These are phyloP conservation scores for Ictalurus punctatus DNA, from an alignment of 2,113 vertebrate genomes.

Conservation along the genomic window DNA sequence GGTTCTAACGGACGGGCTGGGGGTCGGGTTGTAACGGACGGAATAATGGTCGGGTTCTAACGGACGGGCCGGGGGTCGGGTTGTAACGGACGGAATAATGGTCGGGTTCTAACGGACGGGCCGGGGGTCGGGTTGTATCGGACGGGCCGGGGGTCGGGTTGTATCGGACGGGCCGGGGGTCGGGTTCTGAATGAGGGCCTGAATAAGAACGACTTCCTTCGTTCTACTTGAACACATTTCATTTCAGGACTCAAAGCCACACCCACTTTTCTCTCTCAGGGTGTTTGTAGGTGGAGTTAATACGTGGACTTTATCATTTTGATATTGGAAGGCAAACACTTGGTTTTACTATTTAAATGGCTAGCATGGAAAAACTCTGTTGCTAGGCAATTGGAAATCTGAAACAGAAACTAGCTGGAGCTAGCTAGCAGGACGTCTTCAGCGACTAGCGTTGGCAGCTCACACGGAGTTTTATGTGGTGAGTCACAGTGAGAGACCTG, in stretches of 20 bases:
- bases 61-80: too few species aligned
- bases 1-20: background rate
- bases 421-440: background rate
- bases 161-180: background rate
- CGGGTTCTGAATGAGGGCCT: background rate
- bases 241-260: background rate
- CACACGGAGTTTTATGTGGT: background rate
- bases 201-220: background rate
- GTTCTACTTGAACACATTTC: background rate
- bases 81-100: background rate
- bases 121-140: too few species aligned
- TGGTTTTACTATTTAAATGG: background rate
- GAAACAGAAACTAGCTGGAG: background rate
- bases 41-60: too few species aligned
- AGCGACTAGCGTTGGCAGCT: background rate
- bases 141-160: too few species aligned
- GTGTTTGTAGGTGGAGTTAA: background rate
- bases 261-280: background rate
- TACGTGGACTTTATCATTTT: background rate
- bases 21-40: background rate
- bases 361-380: background rate
- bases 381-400: background rate
- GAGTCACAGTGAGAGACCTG: background rate
- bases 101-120: background rate
- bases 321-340: background rate